Evolutionary conservation across 2,797 vertebrate species (phyloP).

Genomic region (Sardinella longiceps): DNA sequence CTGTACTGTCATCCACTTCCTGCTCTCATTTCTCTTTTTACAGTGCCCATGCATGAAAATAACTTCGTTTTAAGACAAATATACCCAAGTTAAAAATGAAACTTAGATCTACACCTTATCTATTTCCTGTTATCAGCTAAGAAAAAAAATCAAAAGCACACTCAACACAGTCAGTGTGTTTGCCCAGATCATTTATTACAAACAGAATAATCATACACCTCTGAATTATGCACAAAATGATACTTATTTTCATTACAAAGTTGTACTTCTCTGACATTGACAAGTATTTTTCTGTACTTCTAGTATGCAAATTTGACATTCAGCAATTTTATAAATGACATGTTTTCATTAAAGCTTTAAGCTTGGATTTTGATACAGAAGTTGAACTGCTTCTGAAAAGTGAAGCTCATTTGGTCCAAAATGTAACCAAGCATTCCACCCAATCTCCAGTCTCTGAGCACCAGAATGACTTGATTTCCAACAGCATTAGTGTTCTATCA

Average conservation of each 20-base stretch:
- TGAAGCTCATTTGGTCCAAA: background rate
- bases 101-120: too few relatives aligned
- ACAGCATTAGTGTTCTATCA: background rate
- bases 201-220: background rate
- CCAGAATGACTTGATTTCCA: background rate
- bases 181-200: background rate
- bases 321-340: background rate
- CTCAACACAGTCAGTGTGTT: constrained; percentile 25
- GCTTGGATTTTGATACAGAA: background rate
- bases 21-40: background rate
- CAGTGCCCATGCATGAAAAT: background rate
- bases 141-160: background rate
- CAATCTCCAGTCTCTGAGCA: background rate
- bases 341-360: background rate
- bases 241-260: background rate
- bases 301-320: constrained; percentile 8
- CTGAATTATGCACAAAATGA: background rate
- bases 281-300: background rate
- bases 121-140: background rate
- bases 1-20: background rate
- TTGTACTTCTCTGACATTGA: background rate
- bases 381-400: background rate
- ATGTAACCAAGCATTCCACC: background rate
- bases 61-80: too few relatives aligned
- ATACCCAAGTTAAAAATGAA: too few relatives aligned